Base-by-base conservation (phyloP, 2,888 invertebrate genomes). In the Eupeodes latifasciatus region DNA sequence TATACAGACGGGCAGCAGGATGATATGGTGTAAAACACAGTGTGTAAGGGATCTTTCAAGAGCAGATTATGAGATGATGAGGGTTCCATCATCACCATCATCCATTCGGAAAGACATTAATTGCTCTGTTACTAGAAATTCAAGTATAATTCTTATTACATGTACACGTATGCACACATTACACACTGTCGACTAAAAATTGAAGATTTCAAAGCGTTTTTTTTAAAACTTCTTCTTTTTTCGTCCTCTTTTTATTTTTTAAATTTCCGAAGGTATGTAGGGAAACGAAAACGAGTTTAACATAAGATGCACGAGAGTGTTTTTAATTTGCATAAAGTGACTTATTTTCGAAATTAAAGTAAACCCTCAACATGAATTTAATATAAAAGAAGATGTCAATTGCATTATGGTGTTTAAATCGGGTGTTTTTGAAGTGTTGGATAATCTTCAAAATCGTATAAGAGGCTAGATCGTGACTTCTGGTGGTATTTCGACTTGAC, bases 81-180 rank as follows among this genome's bases (percentile, higher is more conserved):
- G 80, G 76, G 59, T 71, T 79, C 34, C 71, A 44, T 66, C 47
- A 66, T 6, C 66, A 27, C 16, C 27, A 66, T 66, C 71, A 67
- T 62, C 75, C 75, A 62, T 69, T 79, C 75, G 59, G 80, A 71
- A 77, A 64, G 64, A 79, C 64, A 64, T 47, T 83, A 87, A 87
- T 84, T 87, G 80, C 87, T 81, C 87, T 77, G 84, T 87, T 81
- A 84, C 74, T 53, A 62, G 74, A 69, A 84, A 69, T 11, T 80
- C 77, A 77, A 87, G 80, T 67, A 71, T 11, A 9, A 27, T 47
- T 61, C 69, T 57, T 49, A 77, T 51, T 51, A 71, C 69, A 62
- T 75, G 71, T 47, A 82, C 61, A 81, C 66, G 51, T 61, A 47
- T 4, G 47, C 7, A 27, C 19, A 19, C 11, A 34, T 36, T 16